phyloP scores from a whole-genome alignment of 2,797 vertebrate genomes.

The Tamandua tetradactyla region DNA sequence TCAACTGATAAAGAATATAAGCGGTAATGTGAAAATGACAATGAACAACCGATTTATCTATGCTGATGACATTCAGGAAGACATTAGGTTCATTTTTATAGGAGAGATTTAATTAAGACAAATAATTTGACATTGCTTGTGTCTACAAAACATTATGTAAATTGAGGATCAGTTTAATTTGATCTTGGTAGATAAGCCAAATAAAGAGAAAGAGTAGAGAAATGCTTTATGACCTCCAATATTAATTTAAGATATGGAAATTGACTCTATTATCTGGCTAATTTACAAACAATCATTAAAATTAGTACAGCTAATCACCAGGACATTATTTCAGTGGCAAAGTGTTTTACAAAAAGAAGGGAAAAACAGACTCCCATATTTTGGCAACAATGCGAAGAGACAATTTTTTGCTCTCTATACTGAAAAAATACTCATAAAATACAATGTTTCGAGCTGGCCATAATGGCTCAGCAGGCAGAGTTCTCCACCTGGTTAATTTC shows the following conservation, averaged over 20 bases:
- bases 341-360: neutral
- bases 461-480: too few species aligned
- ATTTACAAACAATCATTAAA: conserved; percentile 27
- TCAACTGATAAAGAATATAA: neutral
- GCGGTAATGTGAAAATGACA: neutral
- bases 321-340: neutral
- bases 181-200: neutral
- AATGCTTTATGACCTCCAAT: neutral
- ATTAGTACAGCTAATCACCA: neutral
- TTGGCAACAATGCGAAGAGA: neutral
- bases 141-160: conserved; percentile 55
- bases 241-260: conserved; percentile 41
- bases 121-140: conserved; percentile 32
- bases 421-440: neutral
- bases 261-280: conserved; percentile 4
- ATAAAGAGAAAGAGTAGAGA: neutral
- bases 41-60: neutral
- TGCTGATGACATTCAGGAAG: neutral
- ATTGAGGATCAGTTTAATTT: conserved; percentile 48
- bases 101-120: conserved; percentile 63
- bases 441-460: too few species aligned
- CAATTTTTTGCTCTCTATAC: neutral
- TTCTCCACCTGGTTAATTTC: too few species aligned
- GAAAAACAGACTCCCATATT: neutral
- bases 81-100: neutral